Evolutionary conservation across 2,113 vertebrate genomes (phyloP), one percentile per base, ranked within the genome.

Genomic region (Conger conger): DNA sequence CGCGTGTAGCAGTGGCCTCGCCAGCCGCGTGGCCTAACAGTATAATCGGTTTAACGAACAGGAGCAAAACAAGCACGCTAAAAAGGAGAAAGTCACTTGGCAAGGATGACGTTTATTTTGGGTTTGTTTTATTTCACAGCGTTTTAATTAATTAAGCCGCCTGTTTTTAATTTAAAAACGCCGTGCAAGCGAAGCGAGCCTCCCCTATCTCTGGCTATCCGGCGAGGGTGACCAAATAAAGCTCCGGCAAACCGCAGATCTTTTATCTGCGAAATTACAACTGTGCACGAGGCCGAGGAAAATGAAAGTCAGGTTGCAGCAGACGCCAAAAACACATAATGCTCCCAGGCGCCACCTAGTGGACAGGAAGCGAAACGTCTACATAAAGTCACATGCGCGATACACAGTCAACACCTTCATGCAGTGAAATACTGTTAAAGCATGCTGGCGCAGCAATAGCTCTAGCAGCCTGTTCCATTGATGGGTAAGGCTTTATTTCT

Each of bases 51-150:
- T 35, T 81, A 27, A 57, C 42, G 50, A 33, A 54, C 35, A 50
- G n/a, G 50, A 82, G 73, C n/a, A 30, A 45, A 42, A 80, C 30
- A 16, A 81, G 1, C 17, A 42, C 30, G n/a, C 27, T n/a, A 42
- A 20, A 82, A 36, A 57, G 38, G 17, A 81, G 36, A 40, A 33
- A 57, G 42, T 6, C 13, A 45, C 80, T 33, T 60, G 50, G 53
- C 45, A 36, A 57, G 16, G 53, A 57, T 6, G 3, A 30, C n/a
- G 54, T 33, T 53, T 82, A 82, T 82, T 82, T 82, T 57, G 80
- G 80, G 33, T 82, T 33, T 82, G 80, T 30, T 82, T 80, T 80
- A 82, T 82, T 82, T 82, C 80, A 68, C 57, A 60, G 54, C 33
- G 33, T 37, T 40, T 57, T 33, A 57, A 82, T 82, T 82, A 57